Percentiles rank a stretch among this genome's conserved stretches.
These are phyloP conservation scores for Emydura subglobosa DNA, from an alignment of 2,113 vertebrate species.

Conservation along the genomic window DNA sequence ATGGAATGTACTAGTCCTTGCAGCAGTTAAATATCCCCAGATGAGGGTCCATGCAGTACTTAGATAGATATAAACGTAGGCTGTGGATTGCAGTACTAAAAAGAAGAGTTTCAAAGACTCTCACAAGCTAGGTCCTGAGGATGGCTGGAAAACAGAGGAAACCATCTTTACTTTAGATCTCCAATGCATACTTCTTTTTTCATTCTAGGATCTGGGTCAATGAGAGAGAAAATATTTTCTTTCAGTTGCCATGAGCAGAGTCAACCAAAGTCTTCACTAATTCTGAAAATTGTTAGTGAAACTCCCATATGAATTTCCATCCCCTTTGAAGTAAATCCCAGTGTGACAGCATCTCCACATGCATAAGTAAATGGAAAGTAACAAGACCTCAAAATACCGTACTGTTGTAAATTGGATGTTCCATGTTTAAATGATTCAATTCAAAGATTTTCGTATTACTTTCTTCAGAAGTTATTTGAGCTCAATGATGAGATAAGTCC, in stretches of 20 bases:
- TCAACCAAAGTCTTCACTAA: not conserved
- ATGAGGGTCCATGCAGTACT: not conserved
- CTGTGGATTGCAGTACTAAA: not conserved
- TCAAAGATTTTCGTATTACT: not conserved
- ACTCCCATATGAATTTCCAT: not conserved
- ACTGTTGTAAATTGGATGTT: not conserved
- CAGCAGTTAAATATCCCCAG: not conserved
- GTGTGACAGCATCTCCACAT: not conserved
- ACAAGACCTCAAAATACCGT: not conserved
- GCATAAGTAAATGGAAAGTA: not conserved
- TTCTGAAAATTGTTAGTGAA: not conserved
- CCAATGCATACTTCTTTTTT: accelerated
- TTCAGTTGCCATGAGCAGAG: not conserved
- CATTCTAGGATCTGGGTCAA: not conserved
- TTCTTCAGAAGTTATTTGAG: conserved; percentile 14
- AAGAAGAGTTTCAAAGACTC: not conserved
- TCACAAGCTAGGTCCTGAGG: not conserved
- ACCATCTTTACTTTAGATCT: not conserved
- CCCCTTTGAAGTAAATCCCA: not conserved
- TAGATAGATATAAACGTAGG: not conserved
- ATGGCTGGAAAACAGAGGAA: not conserved
- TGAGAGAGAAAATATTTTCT: not conserved
- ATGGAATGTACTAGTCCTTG: not conserved
- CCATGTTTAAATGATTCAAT: not conserved
- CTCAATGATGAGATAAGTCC: conserved; percentile 8